Percentiles rank a stretch among this genome's conserved stretches.
Conservation (phyloP, 2,113 vertebrate genomes). For the Cyprinodon brontotheroides region DNA sequence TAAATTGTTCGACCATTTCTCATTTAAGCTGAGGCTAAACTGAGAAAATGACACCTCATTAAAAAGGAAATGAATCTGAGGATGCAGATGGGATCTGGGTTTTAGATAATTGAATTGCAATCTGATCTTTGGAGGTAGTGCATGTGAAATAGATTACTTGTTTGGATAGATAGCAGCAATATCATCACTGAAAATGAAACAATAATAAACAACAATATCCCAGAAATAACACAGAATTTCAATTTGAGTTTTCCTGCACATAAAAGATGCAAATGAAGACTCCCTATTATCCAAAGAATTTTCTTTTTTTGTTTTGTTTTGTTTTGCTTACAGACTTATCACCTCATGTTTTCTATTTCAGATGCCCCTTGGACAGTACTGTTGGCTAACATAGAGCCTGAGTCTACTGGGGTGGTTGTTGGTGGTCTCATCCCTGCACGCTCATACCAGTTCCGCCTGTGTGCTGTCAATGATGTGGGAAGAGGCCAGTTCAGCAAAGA, state of each 20-base stretch:
- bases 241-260: conserved; percentile 11
- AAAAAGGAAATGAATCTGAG: conserved; percentile 59
- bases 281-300: conserved; percentile 26
- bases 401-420: conserved; percentile 83
- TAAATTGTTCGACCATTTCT: conserved; percentile 44
- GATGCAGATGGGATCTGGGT: conserved; percentile 60
- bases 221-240: conserved; percentile 33
- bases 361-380: conserved; percentile 94
- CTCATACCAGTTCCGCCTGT: conserved; percentile 96
- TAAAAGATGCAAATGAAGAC: conserved; percentile 6
- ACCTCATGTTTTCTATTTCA: conserved; percentile 48
- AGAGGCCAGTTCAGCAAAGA: conserved; percentile 96
- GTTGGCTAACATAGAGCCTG: conserved; percentile 89
- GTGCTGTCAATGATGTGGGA: conserved; percentile 94
- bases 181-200: conserved; percentile 52
- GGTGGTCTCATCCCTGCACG: conserved; percentile 90
- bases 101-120: conserved; percentile 67
- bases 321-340: conserved; percentile 20
- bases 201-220: conserved; percentile 18
- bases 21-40: conserved; percentile 34
- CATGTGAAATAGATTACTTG: conserved; percentile 57
- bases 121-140: conserved; percentile 55
- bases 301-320: conserved; percentile 9
- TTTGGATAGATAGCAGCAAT: conserved; percentile 42
- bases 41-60: conserved; percentile 66